Percentiles rank a stretch among this genome's conserved stretches.
Conservation (phyloP, 2,888 invertebrate genomes). For the Lomographa bimaculata region DNA sequence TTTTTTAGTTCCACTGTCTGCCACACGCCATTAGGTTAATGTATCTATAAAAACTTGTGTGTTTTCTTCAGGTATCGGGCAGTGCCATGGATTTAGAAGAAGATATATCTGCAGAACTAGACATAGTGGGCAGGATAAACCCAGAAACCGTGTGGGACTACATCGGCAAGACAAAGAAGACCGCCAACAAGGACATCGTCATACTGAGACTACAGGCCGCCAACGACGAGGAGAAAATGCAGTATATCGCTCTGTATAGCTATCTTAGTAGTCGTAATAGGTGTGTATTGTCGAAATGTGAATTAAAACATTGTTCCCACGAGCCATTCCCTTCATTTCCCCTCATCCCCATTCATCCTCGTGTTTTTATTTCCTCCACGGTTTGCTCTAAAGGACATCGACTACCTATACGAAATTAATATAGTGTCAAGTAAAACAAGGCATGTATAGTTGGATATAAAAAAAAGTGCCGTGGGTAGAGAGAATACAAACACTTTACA, state of each 20-base stretch:
- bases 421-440: too few relatives aligned
- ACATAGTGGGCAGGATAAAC: slow-evolving; percentile 95
- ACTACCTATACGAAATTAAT: too few relatives aligned
- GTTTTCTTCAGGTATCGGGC: slow-evolving; percentile 82
- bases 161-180: slow-evolving; percentile 94
- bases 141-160: slow-evolving; percentile 97
- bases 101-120: slow-evolving; percentile 90
- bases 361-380: too few relatives aligned
- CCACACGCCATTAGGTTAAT: too few relatives aligned
- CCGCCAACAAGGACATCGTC: slow-evolving; percentile 93
- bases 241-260: slow-evolving; percentile 93
- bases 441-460: too few relatives aligned
- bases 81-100: slow-evolving; percentile 87
- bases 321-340: slow-evolving; percentile 24
- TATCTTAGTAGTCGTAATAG: slow-evolving; percentile 93
- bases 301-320: slow-evolving; percentile 34
- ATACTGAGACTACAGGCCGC: slow-evolving; percentile 92
- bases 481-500: too few relatives aligned
- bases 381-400: too few relatives aligned
- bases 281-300: slow-evolving; percentile 45
- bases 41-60: too few relatives aligned
- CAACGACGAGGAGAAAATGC: slow-evolving; percentile 92
- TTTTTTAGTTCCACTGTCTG: too few relatives aligned
- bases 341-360: too few relatives aligned
- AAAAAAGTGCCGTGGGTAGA: too few relatives aligned